Conservation (phyloP, 2,113 vertebrate genomes). For the Tychaedon coryphoeus region DNA sequence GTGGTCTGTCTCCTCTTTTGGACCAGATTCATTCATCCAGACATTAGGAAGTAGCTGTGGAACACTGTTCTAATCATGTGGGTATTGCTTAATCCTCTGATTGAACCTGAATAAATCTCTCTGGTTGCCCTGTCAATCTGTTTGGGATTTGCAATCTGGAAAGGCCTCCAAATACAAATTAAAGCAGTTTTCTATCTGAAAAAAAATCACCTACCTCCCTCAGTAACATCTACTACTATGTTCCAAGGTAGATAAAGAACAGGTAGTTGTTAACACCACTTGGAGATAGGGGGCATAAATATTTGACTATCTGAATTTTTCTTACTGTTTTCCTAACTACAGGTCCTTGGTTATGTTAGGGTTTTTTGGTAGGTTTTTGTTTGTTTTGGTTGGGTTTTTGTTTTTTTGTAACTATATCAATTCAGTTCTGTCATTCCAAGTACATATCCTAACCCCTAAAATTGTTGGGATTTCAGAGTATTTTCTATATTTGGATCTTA, state of each 20-base stretch:
- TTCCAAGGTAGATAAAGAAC: background rate
- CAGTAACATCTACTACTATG: background rate
- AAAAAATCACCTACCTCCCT: background rate
- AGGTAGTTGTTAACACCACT: background rate
- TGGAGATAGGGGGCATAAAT: background rate
- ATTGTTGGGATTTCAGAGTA: background rate
- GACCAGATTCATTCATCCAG: background rate
- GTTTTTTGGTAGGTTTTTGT: background rate
- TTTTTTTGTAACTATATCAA: background rate
- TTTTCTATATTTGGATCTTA: background rate
- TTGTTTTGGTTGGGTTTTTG: background rate
- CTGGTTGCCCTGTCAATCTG: background rate
- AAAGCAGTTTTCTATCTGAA: background rate
- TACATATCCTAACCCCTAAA: background rate
- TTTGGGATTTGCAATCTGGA: slow-evolving; percentile 16
- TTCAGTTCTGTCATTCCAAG: background rate
- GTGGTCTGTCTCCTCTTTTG: background rate
- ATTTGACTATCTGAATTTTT: background rate
- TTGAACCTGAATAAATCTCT: background rate
- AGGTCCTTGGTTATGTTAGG: background rate
- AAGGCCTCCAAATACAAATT: background rate
- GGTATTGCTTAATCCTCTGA: slow-evolving; percentile 1
- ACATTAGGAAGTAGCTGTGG: background rate
- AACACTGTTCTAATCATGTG: background rate
- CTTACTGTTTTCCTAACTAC: background rate